phyloP scores from a whole-genome alignment of 2,113 vertebrate species.

The Pelvicachromis taeniatus region DNA sequence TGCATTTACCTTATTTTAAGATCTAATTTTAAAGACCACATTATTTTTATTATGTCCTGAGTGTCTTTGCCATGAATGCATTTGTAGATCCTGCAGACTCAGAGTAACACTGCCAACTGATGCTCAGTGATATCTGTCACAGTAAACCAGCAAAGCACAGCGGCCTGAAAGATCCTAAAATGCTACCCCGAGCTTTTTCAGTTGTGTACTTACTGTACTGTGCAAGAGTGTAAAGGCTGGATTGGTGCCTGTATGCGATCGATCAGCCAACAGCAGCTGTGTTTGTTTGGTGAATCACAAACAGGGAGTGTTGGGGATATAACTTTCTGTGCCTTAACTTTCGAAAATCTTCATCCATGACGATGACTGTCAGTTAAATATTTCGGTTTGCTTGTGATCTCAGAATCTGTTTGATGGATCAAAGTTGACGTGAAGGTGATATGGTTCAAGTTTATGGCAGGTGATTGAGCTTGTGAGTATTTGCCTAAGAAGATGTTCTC shows the following conservation, averaged over 20 bases:
- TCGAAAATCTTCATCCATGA: slow-evolving; percentile 30
- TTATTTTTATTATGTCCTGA: neutral
- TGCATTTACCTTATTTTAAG: neutral
- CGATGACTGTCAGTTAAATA: slow-evolving; percentile 19
- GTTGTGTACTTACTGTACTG: neutral
- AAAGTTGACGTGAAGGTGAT: slow-evolving; percentile 7
- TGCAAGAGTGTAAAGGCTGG: neutral
- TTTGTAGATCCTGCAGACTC: neutral
- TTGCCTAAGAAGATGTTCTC: neutral
- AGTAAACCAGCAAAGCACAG: neutral
- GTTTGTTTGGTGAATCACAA: slow-evolving; percentile 51
- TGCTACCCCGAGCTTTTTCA: neutral
- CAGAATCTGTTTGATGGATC: slow-evolving; percentile 18
- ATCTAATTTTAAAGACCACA: neutral
- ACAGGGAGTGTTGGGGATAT: slow-evolving; percentile 36
- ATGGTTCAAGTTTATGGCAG: neutral
- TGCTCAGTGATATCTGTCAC: neutral
- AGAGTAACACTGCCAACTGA: neutral
- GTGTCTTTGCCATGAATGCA: neutral
- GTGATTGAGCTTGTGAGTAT: slow-evolving; percentile 8
- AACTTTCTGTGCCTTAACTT: neutral
- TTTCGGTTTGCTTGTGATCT: slow-evolving; percentile 23
- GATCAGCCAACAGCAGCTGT: slow-evolving; percentile 46
- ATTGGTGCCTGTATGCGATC: neutral
- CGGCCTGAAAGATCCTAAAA: neutral